Conservation (phyloP, 2,797 vertebrate genomes). For the Florisuga fusca region DNA sequence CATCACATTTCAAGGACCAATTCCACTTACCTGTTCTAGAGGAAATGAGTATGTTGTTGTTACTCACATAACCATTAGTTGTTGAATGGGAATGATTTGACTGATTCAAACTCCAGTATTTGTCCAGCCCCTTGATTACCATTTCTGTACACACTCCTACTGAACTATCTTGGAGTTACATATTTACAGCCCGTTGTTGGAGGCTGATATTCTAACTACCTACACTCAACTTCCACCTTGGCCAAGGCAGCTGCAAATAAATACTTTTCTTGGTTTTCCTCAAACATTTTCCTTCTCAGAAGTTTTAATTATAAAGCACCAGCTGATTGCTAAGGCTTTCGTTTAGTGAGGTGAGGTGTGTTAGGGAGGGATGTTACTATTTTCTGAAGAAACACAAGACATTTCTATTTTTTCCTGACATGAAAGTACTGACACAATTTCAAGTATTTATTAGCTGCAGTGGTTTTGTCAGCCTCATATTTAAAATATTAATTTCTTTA, state of each 20-base stretch:
- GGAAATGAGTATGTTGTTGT: neutral
- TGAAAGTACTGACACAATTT: neutral
- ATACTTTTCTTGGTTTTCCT: neutral
- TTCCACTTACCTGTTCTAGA: neutral
- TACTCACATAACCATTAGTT: neutral
- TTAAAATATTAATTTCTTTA: neutral
- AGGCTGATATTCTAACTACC: neutral
- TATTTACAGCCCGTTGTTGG: fast-evolving
- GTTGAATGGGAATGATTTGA: neutral
- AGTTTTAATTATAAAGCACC: neutral
- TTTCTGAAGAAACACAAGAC: neutral
- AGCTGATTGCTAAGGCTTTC: neutral
- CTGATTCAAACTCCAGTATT: neutral
- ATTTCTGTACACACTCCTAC: neutral
- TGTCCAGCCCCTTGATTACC: neutral
- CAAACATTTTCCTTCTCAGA: neutral
- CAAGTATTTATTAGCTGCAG: neutral
- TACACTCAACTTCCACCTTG: neutral
- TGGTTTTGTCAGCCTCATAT: neutral
- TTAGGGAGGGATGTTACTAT: neutral
- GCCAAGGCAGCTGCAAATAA: neutral
- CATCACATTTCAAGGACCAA: neutral
- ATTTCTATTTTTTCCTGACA: neutral
- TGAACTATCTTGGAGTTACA: neutral
- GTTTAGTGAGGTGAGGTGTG: neutral